Percentiles rank a stretch among this genome's conserved stretches.
These are phyloP conservation scores for Oxycera nigricornis DNA, from an alignment of 2,888 invertebrate genomes.

Conservation along the genomic window DNA sequence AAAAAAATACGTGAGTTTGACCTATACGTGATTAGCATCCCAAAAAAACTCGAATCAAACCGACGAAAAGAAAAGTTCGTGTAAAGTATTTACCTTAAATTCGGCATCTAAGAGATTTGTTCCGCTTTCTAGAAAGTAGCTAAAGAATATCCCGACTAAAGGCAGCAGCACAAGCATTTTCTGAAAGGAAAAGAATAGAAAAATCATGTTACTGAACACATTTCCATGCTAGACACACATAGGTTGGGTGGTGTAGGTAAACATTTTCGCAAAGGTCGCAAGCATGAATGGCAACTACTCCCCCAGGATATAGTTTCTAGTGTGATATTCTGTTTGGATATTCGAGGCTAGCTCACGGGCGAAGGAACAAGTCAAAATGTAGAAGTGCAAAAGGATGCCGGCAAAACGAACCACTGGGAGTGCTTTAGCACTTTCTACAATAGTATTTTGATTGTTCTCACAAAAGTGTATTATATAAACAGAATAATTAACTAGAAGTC, in stretches of 20 bases:
- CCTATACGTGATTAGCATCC: slow-evolving; percentile 30
- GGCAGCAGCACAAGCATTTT: slow-evolving; percentile 61
- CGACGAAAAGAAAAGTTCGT: slow-evolving; percentile 7
- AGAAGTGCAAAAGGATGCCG: slow-evolving; percentile 11
- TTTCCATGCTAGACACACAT: slow-evolving; percentile 1
- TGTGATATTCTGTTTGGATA: too few species aligned
- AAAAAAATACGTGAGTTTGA: not conserved
- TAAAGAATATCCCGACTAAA: slow-evolving; percentile 59
- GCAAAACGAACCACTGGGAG: slow-evolving; percentile 10
- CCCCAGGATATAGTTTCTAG: slow-evolving; percentile 36
- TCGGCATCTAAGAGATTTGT: slow-evolving; percentile 59
- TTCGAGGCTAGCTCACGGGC: not conserved
- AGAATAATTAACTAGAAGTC: slow-evolving; percentile 15
- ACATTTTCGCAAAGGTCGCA: slow-evolving; percentile 7
- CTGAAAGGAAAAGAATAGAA: slow-evolving; percentile 39
- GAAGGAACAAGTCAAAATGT: slow-evolving; percentile 18
- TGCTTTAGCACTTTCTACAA: not conserved
- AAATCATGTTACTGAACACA: not conserved
- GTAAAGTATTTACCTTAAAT: slow-evolving; percentile 55
- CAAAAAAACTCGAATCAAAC: slow-evolving; percentile 13
- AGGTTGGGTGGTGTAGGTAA: not conserved
- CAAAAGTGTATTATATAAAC: slow-evolving; percentile 22
- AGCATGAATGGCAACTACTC: slow-evolving; percentile 39
- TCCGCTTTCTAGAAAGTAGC: slow-evolving; percentile 57
- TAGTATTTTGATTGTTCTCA: not conserved